phyloP scores from a whole-genome alignment of 2,797 vertebrate genomes.

The Garrulus glandarius region DNA sequence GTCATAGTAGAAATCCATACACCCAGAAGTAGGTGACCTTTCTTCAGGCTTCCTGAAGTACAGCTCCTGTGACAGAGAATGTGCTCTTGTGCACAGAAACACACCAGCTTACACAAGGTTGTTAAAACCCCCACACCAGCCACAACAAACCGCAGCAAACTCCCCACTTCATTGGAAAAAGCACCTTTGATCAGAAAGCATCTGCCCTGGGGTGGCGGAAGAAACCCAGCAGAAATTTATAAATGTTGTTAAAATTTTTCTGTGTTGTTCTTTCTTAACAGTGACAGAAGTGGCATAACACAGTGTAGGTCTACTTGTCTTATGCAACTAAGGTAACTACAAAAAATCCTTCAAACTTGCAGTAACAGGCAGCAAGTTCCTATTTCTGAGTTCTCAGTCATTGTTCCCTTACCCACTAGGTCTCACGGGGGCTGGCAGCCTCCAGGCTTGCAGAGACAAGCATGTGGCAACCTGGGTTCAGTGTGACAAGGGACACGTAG shows the following conservation, averaged over 20 bases:
- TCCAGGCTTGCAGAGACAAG: background rate
- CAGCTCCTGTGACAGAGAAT: background rate
- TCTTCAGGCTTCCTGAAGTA: background rate
- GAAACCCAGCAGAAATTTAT: background rate
- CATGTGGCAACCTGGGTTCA: background rate
- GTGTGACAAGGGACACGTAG: fast-evolving
- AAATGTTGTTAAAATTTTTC: background rate
- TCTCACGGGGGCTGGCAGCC: background rate
- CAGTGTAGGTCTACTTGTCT: background rate
- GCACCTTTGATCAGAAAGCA: background rate
- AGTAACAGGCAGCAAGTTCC: background rate
- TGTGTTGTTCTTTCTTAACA: background rate
- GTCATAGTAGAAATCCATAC: background rate
- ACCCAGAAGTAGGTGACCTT: background rate
- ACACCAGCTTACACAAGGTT: background rate
- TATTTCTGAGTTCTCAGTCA: background rate
- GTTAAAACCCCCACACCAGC: background rate
- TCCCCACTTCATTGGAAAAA: background rate
- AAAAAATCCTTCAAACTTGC: background rate
- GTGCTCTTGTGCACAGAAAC: background rate
- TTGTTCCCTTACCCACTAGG: too few species aligned
- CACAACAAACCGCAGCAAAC: background rate
- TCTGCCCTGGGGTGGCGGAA: background rate
- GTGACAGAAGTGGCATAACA: background rate
- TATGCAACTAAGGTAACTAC: background rate